These are phyloP conservation scores for Liodrosophila aerea DNA, from an alignment of 2,888 invertebrate genomes.

Conservation along the genomic window DNA sequence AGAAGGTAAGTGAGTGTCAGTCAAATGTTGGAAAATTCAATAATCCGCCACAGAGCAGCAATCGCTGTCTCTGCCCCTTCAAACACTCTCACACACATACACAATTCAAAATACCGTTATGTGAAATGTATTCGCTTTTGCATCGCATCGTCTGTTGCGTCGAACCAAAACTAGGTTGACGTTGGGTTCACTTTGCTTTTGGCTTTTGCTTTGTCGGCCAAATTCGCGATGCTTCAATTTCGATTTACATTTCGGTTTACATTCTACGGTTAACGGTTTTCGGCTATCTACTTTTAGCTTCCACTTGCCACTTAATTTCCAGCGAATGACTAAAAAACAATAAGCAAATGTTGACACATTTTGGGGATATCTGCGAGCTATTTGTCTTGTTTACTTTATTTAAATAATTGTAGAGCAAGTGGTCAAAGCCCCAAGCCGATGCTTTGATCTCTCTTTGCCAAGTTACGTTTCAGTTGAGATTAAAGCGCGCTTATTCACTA, in stretches of 20 bases:
- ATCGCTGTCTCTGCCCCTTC: slow-evolving; percentile 30
- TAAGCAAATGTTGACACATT: slow-evolving; percentile 35
- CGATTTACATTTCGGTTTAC: slow-evolving; percentile 33
- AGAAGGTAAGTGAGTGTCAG: slow-evolving; percentile 71
- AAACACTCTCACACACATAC: slow-evolving; percentile 6
- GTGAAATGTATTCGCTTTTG: slow-evolving; percentile 42
- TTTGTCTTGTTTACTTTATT: slow-evolving; percentile 34
- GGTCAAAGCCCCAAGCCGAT: too few species aligned
- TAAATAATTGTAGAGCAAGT: slow-evolving; percentile 1
- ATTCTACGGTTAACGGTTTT: slow-evolving; percentile 29
- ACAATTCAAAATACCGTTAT: slow-evolving; percentile 25
- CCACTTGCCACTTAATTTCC: slow-evolving; percentile 20
- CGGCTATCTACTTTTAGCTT: not conserved
- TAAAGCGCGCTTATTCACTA: too few species aligned
- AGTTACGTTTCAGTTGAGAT: too few species aligned
- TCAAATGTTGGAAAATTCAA: slow-evolving; percentile 75
- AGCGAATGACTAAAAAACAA: slow-evolving; percentile 48
- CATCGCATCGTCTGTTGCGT: slow-evolving; percentile 64
- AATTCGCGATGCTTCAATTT: slow-evolving; percentile 46
- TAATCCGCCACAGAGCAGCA: slow-evolving; percentile 71
- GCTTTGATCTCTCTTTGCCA: slow-evolving; percentile 38
- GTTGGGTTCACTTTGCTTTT: slow-evolving; percentile 36
- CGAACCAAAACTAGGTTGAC: slow-evolving; percentile 67
- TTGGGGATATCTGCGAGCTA: not conserved
- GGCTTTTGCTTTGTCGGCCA: slow-evolving; percentile 40